A percentile compares a stretch with the other conserved stretches of the same genome.
These are phyloP conservation scores for Siniperca obscura DNA, from an alignment of 2,797 vertebrate genomes.

Conservation along the genomic window DNA sequence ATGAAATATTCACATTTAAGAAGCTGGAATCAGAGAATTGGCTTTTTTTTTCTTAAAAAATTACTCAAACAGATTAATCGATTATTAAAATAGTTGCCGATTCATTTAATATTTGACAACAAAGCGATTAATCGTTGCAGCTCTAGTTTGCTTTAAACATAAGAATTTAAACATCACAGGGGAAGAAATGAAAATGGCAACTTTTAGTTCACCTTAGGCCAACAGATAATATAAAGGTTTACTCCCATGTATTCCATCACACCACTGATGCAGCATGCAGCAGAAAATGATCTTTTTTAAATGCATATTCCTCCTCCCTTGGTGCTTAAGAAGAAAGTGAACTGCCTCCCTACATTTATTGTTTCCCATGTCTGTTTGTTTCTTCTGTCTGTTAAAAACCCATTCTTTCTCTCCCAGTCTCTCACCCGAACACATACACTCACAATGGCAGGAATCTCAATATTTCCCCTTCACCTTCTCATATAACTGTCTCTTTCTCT, in stretches of 20 bases:
- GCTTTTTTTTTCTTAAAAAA: no score
- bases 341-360: slow-evolving; percentile 64
- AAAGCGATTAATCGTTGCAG: no score
- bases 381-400: slow-evolving; percentile 66
- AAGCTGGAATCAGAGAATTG: no score
- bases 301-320: slow-evolving; percentile 51
- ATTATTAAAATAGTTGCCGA: no score
- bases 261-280: slow-evolving; percentile 23
- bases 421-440: slow-evolving; percentile 50
- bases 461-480: slow-evolving; percentile 63
- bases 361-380: slow-evolving; percentile 65
- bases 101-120: no score
- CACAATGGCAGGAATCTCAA: slow-evolving; percentile 75
- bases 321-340: slow-evolving; percentile 52
- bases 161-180: slow-evolving; percentile 11
- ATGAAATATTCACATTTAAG: no score
- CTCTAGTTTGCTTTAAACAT: slow-evolving; percentile 14
- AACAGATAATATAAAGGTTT: slow-evolving; percentile 35
- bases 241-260: slow-evolving; percentile 29
- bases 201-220: slow-evolving; percentile 36
- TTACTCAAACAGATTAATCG: no score
- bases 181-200: slow-evolving; percentile 7
- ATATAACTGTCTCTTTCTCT: slow-evolving; percentile 58
- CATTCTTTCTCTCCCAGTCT: slow-evolving; percentile 45
- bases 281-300: slow-evolving; percentile 62